Base-by-base conservation (phyloP, 2,797 vertebrate genomes). In the Phrynocephalus forsythii region DNA sequence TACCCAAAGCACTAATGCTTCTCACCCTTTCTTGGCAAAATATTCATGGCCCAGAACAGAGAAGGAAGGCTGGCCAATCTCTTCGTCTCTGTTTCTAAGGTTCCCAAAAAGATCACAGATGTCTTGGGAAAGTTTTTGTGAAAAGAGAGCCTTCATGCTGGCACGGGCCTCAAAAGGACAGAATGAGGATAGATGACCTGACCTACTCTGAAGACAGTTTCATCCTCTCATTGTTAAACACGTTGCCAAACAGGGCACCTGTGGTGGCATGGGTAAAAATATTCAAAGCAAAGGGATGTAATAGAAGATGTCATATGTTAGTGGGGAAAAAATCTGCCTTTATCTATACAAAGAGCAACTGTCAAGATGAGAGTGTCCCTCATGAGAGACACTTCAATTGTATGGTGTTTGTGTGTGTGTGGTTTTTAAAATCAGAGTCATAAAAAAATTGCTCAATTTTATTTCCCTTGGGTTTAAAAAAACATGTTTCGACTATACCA, bases 361-460 rank as follows among this genome's bases (percentile, higher is more conserved):
- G 16, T 26, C 38, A n/a, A 26, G 86, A 20, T 11, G 56, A 79
- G 3, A 26, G 0, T 2, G 18, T 28, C 28, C 91, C 88, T 80
- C 71, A 26, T 56, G 18, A 63, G 60, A 22, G 11, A 44, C 69
- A 10, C 1, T 88, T 85, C 90, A 82, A 86, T 87, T 63, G 18
- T 20, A 18, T 63, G 60, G 60, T 44, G 38, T 44, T 5, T 44
- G 38, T 44, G 38, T 44, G 38, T 44, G 38, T 44, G 38, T 44
- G 38, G 38, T 44, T 44, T 44, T 44, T 44, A 44, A 44, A 44
- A 44, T 44, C 75, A 0, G 0, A 73, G 79, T 20, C 86, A 69
- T 66, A 88, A 91, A 89, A 89, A 1, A 63, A 91, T 78, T 18
- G 86, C 72, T 18, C 73, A 79, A 68, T 1, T 0, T 76, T 85